These are phyloP conservation scores for Drosophila stalkeri DNA, from an alignment of 2,888 invertebrate species.

Conservation along the genomic window DNA sequence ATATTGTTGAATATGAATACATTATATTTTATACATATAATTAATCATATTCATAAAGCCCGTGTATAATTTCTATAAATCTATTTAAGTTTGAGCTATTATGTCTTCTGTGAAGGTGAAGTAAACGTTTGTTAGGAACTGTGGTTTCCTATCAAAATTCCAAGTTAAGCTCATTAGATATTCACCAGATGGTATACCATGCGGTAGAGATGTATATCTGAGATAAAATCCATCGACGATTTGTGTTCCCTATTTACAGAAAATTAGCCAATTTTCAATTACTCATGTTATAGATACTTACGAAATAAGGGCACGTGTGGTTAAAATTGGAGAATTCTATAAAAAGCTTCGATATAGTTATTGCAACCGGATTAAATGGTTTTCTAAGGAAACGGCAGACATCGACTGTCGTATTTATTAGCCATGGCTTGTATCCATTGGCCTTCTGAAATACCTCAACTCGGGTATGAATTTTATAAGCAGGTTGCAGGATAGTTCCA, in stretches of 20 bases:
- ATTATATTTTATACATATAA: no score
- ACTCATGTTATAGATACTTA: not conserved
- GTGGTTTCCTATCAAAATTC: not conserved
- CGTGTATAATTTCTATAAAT: not conserved
- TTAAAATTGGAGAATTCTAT: not conserved
- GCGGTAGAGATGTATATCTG: not conserved
- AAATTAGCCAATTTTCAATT: not conserved
- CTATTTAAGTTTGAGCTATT: not conserved
- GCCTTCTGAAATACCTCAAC: slow-evolving; percentile 29
- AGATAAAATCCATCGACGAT: slow-evolving; percentile 5
- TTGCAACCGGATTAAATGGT: not conserved
- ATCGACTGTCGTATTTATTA: slow-evolving; percentile 27
- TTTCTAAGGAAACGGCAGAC: not conserved
- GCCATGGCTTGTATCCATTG: slow-evolving; percentile 54
- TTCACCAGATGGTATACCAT: not conserved
- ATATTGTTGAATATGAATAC: no score
- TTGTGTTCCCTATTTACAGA: not conserved
- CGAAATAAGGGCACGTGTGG: slow-evolving; percentile 4
- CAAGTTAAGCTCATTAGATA: not conserved
- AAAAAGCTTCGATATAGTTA: not conserved
- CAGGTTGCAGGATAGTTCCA: slow-evolving; percentile 27
- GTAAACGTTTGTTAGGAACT: not conserved
- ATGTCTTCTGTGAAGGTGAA: not conserved
- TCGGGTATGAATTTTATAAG: slow-evolving; percentile 16
- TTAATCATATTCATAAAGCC: no score